Evolutionary conservation across 1,140 invertebrate genomes (phyloP).

Genomic region (Bombus sibiricus): DNA sequence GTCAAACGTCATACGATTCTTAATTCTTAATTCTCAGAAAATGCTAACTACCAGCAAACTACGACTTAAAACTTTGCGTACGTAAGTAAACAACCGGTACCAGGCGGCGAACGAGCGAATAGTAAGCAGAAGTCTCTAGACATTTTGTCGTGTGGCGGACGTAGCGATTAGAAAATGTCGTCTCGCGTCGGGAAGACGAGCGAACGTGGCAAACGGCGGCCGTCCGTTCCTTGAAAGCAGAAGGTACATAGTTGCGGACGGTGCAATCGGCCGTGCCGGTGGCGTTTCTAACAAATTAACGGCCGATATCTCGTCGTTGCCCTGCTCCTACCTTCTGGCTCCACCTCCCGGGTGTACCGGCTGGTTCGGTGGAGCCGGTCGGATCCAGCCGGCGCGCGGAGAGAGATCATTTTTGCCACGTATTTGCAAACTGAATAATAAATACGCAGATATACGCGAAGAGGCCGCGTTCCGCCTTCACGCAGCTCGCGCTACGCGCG

Average conservation of each 20-base stretch:
- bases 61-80: neutral
- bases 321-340: slow-evolving; percentile 72
- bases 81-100: neutral
- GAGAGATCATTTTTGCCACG: slow-evolving; percentile 82
- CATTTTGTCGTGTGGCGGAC: slow-evolving; percentile 17
- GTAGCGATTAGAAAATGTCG: slow-evolving; percentile 33
- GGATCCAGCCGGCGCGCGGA: slow-evolving; percentile 60
- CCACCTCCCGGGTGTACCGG: slow-evolving; percentile 64
- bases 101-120: neutral
- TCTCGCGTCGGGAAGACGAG: neutral
- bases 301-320: slow-evolving; percentile 65
- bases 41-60: neutral
- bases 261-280: slow-evolving; percentile 68
- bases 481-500: slow-evolving; percentile 79
- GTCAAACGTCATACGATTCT: too few relatives aligned
- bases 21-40: neutral
- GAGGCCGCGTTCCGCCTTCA: slow-evolving; percentile 82
- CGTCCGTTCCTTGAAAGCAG: neutral
- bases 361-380: slow-evolving; percentile 27
- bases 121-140: neutral
- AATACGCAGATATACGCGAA: slow-evolving; percentile 80
- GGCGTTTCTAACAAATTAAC: slow-evolving; percentile 81
- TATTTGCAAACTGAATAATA: slow-evolving; percentile 84
- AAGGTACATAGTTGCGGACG: slow-evolving; percentile 1
- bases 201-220: slow-evolving; percentile 6